Conservation (phyloP, 64 coral and sea anemone genomes). For the Astreopora myriophthalma region DNA sequence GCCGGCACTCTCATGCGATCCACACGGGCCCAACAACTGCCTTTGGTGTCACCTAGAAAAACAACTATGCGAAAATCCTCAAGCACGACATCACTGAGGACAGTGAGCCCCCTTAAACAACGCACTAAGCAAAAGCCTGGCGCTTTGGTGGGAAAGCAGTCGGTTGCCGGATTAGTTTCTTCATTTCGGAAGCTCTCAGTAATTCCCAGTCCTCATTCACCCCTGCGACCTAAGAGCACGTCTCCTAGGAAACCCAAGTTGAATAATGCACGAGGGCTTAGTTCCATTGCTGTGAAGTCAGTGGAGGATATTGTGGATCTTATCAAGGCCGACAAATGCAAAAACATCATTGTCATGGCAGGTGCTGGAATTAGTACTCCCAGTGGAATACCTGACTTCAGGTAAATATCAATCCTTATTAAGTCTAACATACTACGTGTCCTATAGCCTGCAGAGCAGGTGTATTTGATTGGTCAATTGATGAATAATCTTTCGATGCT, state of each 20-base stretch:
- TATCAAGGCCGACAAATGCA: constrained; percentile 79
- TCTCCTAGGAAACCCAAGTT: constrained; percentile 61
- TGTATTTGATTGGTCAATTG: no score
- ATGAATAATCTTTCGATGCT: no score
- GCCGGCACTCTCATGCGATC: constrained; percentile 39
- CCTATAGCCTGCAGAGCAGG: no score
- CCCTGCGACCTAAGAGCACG: constrained; percentile 41
- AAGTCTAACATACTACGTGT: no score
- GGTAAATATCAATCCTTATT: constrained; percentile 19
- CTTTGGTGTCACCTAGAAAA: constrained; percentile 36
- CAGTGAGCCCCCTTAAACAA: constrained; percentile 8
- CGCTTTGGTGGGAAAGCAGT: constrained; percentile 23
- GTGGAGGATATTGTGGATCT: constrained; percentile 81
- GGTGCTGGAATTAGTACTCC: constrained; percentile 89
- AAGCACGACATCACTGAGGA: neutral
- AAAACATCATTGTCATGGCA: constrained; percentile 92
- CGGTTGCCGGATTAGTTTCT: constrained; percentile 64
- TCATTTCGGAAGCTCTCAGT: constrained; percentile 77
- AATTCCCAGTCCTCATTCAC: constrained; percentile 51
- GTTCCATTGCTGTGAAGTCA: constrained; percentile 34
- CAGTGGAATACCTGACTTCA: constrained; percentile 92
- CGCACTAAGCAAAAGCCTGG: neutral
- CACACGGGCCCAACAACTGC: constrained; percentile 24
- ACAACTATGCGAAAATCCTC: neutral
- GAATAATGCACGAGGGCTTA: constrained; percentile 27